phyloP scores from a whole-genome alignment of 2,113 vertebrate species.

The Mesocricetus auratus region DNA sequence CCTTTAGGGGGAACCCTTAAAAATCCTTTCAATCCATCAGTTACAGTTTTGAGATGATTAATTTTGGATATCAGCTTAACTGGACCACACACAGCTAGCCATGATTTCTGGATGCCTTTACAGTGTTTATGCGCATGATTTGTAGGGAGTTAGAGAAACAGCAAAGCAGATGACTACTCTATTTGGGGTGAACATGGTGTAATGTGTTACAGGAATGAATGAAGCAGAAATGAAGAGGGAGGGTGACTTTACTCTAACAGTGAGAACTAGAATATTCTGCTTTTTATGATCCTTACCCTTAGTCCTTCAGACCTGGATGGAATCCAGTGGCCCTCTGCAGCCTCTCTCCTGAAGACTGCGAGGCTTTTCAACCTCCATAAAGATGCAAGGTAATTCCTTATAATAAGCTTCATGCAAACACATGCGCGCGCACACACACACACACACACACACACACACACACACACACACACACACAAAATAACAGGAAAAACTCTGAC shows the following conservation, averaged over 20 bases:
- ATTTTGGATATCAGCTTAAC: neutral
- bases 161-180: neutral
- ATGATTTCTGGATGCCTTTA: neutral
- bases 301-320: neutral
- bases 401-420: neutral
- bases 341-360: neutral
- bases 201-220: no score
- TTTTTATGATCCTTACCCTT: neutral
- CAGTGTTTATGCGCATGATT: neutral
- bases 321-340: neutral
- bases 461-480: neutral
- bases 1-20: neutral
- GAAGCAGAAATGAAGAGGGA: neutral
- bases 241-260: neutral
- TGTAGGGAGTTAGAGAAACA: neutral
- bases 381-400: neutral
- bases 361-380: neutral
- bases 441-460: neutral
- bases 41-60: neutral
- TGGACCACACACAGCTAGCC: neutral
- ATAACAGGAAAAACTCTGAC: neutral
- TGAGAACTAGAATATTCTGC: neutral
- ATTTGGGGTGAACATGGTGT: no score
- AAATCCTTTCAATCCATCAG: neutral
- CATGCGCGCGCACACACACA: no score